Conservation (phyloP, 1,140 invertebrate species). For the Schlechtendalia chinensis region DNA sequence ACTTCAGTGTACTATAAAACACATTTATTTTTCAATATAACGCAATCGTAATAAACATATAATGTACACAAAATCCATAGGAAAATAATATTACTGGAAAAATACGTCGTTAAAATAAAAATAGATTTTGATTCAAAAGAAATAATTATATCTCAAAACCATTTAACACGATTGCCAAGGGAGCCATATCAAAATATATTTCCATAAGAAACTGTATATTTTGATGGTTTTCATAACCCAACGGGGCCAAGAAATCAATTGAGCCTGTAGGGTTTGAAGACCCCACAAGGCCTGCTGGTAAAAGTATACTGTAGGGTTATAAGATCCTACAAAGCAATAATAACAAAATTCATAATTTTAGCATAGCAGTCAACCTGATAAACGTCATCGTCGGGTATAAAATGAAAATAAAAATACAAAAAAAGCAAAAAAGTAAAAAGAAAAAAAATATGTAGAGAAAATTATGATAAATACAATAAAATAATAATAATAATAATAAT, state of each 20-base stretch:
- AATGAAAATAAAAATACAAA: too few relatives aligned
- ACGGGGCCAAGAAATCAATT: not conserved
- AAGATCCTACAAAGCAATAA: not conserved
- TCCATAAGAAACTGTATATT: not conserved
- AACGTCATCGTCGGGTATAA: too few relatives aligned
- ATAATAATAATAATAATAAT: too few relatives aligned
- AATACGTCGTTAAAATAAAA: not conserved
- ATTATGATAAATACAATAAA: too few relatives aligned
- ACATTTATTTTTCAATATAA: not conserved
- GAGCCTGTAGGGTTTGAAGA: not conserved
- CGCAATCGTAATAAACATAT: not conserved
- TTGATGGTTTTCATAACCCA: not conserved
- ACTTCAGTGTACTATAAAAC: too few relatives aligned
- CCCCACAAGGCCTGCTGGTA: not conserved
- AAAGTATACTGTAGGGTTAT: not conserved
- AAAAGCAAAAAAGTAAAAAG: too few relatives aligned
- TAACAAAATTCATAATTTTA: not conserved
- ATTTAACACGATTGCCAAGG: not conserved
- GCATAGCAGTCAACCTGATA: not conserved
- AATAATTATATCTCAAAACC: too few relatives aligned
- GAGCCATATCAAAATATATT: too few relatives aligned
- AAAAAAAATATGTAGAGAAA: too few relatives aligned
- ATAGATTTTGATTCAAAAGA: conserved; percentile 4
- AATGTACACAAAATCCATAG: not conserved
- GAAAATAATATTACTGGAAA: not conserved